These are phyloP conservation scores for Alligator mississippiensis DNA, from an alignment of 2,113 vertebrate genomes.

Conservation along the genomic window DNA sequence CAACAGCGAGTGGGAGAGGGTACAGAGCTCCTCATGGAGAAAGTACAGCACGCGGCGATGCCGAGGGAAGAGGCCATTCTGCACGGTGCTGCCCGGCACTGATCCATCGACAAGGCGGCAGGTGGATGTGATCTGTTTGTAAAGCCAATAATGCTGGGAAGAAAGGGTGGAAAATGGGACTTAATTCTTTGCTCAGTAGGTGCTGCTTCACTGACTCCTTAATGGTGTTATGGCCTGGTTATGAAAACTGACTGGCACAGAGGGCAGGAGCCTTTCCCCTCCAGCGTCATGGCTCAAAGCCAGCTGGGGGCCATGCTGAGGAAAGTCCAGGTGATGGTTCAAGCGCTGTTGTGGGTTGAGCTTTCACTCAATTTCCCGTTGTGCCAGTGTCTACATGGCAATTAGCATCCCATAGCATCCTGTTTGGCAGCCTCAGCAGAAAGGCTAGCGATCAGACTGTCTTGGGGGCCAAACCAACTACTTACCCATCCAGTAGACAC, in stretches of 20 bases:
- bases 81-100: not conserved
- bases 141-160: not conserved
- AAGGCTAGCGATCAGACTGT: not conserved
- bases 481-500: too few relatives aligned
- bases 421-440: not conserved
- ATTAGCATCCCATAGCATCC: not conserved
- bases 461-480: not conserved
- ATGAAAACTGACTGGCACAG: accelerated
- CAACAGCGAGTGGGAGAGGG: constrained; percentile 49
- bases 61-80: not conserved
- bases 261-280: accelerated
- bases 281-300: not conserved
- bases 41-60: not conserved
- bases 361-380: not conserved
- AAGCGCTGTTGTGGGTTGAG: not conserved
- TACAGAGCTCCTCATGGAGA: constrained; percentile 20
- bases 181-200: not conserved
- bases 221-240: not conserved
- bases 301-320: not conserved
- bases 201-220: not conserved
- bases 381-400: not conserved
- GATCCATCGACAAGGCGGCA: accelerated
- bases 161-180: not conserved
- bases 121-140: not conserved
- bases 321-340: not conserved